Conservation (phyloP, 2,113 vertebrate species). For the Lucifuga dentata region DNA sequence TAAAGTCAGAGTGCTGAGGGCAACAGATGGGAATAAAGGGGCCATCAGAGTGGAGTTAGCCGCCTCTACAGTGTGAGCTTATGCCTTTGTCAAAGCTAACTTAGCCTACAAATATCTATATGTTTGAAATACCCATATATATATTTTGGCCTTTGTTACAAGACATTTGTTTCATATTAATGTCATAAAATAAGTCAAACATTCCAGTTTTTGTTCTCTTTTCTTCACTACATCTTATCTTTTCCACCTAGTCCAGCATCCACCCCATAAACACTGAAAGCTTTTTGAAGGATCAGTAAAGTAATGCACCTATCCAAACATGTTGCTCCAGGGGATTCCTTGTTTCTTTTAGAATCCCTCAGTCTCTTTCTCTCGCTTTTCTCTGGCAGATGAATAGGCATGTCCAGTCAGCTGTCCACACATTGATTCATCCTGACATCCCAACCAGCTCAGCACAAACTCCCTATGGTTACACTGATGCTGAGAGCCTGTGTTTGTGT, state of each 20-base stretch:
- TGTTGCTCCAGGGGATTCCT: conserved; percentile 77
- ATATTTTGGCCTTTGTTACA: too few species aligned
- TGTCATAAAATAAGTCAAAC: too few species aligned
- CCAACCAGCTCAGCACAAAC: conserved; percentile 87
- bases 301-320: conserved; percentile 72
- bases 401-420: conserved; percentile 85
- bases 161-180: too few species aligned
- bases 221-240: conserved; percentile 7
- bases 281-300: conserved; percentile 57
- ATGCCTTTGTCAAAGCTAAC: conserved; percentile 59
- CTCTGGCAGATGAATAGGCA: conserved; percentile 86
- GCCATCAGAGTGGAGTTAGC: conserved; percentile 64
- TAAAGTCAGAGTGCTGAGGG: conserved; percentile 77
- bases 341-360: conserved; percentile 77
- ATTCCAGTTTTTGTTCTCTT: background rate
- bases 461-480: conserved; percentile 81
- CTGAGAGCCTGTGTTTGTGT: conserved; percentile 56
- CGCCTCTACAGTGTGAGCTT: conserved; percentile 64
- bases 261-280: conserved; percentile 44
- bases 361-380: conserved; percentile 78
- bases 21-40: conserved; percentile 82
- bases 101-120: background rate
- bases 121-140: background rate
- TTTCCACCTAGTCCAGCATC: conserved; percentile 41
- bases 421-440: conserved; percentile 86